These are phyloP conservation scores for Proisotoma minuta DNA, from an alignment of 2,888 invertebrate genomes.

Conservation along the genomic window DNA sequence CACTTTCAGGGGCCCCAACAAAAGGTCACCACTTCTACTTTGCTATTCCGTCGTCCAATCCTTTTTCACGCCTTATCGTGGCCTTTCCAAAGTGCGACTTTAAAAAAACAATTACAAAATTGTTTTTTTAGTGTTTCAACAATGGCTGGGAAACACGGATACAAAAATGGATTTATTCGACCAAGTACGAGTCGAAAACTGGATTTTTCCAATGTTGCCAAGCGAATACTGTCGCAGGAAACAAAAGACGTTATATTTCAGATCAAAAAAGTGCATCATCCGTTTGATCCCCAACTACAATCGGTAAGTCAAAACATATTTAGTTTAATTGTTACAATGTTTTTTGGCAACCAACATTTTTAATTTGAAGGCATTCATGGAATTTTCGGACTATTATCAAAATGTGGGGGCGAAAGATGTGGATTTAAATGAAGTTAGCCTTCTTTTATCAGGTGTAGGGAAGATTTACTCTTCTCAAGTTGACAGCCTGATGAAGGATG, in stretches of 20 bases:
- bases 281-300: constrained; percentile 26
- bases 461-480: constrained; percentile 32
- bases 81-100: too few species aligned
- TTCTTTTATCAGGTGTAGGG: constrained; percentile 27
- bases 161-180: not conserved
- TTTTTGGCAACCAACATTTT: not conserved
- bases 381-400: constrained; percentile 24
- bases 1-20: too few species aligned
- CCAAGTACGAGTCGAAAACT: too few species aligned
- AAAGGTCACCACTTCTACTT: too few species aligned
- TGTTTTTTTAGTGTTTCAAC: too few species aligned
- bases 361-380: constrained; percentile 25
- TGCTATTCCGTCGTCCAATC: too few species aligned
- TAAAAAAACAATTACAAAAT: too few species aligned
- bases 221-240: constrained; percentile 5
- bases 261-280: constrained; percentile 27
- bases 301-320: constrained; percentile 11
- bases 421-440: constrained; percentile 32
- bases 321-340: too few species aligned
- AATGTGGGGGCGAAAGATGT: constrained; percentile 3
- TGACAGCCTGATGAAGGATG: constrained; percentile 18
- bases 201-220: too few species aligned
- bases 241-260: constrained; percentile 23
- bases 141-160: too few species aligned
- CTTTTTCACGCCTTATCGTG: too few species aligned